phyloP scores from a whole-genome alignment of 2,888 invertebrate genomes.

The Deroplatys truncata region DNA sequence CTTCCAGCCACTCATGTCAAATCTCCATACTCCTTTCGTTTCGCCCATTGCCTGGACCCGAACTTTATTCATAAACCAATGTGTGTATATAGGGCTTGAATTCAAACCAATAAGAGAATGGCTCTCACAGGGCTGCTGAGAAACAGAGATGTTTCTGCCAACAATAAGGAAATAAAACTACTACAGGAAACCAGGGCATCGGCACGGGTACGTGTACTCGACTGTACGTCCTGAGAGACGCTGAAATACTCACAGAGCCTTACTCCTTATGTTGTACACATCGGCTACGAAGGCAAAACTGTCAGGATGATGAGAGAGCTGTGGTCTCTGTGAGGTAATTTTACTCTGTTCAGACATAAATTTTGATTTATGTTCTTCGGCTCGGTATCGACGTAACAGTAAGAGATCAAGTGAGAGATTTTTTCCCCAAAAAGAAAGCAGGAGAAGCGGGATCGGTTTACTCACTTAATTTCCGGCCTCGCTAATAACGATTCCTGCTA shows the following conservation, averaged over 20 bases:
- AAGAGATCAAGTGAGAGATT: not conserved
- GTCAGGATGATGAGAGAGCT: not conserved
- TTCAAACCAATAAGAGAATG: too few relatives aligned
- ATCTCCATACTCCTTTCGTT: too few relatives aligned
- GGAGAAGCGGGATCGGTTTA: not conserved
- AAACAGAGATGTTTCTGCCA: not conserved
- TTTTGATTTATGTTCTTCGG: not conserved
- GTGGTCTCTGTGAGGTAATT: not conserved
- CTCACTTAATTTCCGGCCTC: not conserved
- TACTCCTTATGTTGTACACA: not conserved
- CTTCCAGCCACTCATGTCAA: too few relatives aligned
- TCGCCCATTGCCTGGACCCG: too few relatives aligned
- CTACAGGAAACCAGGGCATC: too few relatives aligned
- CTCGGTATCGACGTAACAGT: not conserved
- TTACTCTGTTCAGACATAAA: not conserved
- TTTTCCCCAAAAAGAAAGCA: not conserved
- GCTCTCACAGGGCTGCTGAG: too few relatives aligned
- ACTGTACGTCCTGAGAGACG: too few relatives aligned
- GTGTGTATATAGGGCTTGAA: too few relatives aligned
- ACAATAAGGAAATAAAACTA: too few relatives aligned
- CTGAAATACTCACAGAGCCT: too few relatives aligned
- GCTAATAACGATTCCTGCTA: not conserved
- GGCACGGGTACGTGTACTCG: too few relatives aligned
- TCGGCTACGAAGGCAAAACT: not conserved
- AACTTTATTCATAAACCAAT: too few relatives aligned